Base-by-base conservation (phyloP, 64 coral and sea anemone genomes). In the Actinia tenebrosa region DNA sequence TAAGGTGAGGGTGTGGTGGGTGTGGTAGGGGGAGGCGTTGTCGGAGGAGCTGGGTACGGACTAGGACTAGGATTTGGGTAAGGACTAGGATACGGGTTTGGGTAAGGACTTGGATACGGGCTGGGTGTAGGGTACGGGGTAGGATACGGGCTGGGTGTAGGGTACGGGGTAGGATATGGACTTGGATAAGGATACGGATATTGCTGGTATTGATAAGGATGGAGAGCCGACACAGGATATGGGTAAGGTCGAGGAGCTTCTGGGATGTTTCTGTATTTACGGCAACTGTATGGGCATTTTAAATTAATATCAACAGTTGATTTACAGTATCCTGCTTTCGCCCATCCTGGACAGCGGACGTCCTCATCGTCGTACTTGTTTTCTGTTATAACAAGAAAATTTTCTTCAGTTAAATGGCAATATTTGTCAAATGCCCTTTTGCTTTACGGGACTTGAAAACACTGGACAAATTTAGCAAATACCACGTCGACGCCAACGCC, bases 221-320 rank as follows among this genome's bases (percentile, higher is more conserved):
- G 53, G 2, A 85, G 83, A 0, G 83, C 60, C 7, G 16, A 7
- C 6, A 85, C 53, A 19, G 83, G 83, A 17, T 85, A 85, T 58
- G 83, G 83, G 42, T 85, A 85, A 7, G 83, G 83, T 6, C 63
- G 2, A 52, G 83, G 50, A 18, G 83, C 55, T 45, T 10, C 19
- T 16, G 83, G 14, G 17, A 42, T 55, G 11, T 47, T 22, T 17
- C 72, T 79, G 61, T 87, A 91, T 79, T 87, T 91, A 54, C 79
- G 85, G 20, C 90, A 91, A n/a, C 90, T 91, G 85, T 91, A 79
- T 1, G 85, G 84, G 42, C 90, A 91, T 44, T 81, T 43, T 26
- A 75, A 42, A n/a, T 87, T 77, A 3, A 91, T 58, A 1, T 87
- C 60, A 11, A 77, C 9, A 26, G 80, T 83, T 44, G 71, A 17